These are phyloP conservation scores for Drepanosiphum platanoidis DNA, from an alignment of 2,888 invertebrate species.

Conservation along the genomic window DNA sequence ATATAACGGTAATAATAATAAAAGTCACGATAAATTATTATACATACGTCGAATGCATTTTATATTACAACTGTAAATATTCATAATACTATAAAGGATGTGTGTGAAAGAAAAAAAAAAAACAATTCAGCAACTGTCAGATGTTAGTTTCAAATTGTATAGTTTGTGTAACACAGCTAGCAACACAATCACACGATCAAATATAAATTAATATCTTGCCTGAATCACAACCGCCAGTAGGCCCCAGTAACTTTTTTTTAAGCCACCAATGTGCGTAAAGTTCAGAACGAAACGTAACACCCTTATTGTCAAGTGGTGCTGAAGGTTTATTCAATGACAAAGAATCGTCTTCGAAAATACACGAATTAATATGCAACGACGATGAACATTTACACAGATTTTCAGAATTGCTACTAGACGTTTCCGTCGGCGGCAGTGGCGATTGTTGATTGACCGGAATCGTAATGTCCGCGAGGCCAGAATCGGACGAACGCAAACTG, in stretches of 20 bases:
- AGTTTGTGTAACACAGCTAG: constrained; percentile 32
- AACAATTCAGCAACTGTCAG: neutral
- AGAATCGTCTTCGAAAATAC: constrained; percentile 68
- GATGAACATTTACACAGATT: constrained; percentile 79
- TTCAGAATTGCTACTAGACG: constrained; percentile 73
- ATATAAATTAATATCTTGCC: constrained; percentile 62
- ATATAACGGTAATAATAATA: too few species aligned
- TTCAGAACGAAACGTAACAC: constrained; percentile 76
- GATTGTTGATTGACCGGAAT: constrained; percentile 73
- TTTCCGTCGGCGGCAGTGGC: constrained; percentile 53
- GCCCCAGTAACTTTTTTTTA: constrained; percentile 81
- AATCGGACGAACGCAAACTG: constrained; percentile 79
- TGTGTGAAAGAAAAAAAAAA: neutral
- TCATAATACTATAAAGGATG: neutral
- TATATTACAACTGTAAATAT: neutral
- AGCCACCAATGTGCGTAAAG: constrained; percentile 94
- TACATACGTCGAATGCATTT: too few species aligned
- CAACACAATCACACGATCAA: constrained; percentile 55
- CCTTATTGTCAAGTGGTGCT: constrained; percentile 36
- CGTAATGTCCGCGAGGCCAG: constrained; percentile 85
- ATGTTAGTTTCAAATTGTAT: constrained; percentile 46
- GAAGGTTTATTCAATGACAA: constrained; percentile 42
- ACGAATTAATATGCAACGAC: constrained; percentile 78
- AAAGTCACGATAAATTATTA: too few species aligned
- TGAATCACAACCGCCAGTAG: constrained; percentile 58